A percentile compares a stretch with the other conserved stretches of the same genome.
phyloP scores from a whole-genome alignment of 2,888 invertebrate species.

The Callosobruchus maculatus region DNA sequence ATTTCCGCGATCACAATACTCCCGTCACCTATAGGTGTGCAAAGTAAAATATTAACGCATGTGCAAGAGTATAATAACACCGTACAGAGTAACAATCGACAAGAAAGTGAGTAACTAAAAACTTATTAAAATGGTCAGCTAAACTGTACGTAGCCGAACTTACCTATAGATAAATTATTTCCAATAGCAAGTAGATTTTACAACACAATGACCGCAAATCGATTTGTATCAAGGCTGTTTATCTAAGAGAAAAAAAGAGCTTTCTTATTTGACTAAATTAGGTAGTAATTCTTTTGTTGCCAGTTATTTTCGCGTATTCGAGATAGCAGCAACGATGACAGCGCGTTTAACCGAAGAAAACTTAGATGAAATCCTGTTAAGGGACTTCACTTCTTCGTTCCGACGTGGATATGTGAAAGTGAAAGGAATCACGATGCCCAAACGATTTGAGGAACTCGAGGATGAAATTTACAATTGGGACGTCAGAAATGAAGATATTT shows the following conservation, averaged over 20 bases:
- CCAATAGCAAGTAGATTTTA: not conserved
- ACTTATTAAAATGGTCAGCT: too few relatives aligned
- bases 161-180: too few relatives aligned
- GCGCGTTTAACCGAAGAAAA: not conserved
- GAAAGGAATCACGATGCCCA: constrained; percentile 47
- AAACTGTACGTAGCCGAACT: too few relatives aligned
- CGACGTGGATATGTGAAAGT: constrained; percentile 34
- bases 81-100: too few relatives aligned
- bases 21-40: too few relatives aligned
- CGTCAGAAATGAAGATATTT: constrained; percentile 53
- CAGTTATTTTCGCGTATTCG: not conserved
- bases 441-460: constrained; percentile 44
- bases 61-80: too few relatives aligned
- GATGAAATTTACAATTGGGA: constrained; percentile 49
- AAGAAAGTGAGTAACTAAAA: too few relatives aligned
- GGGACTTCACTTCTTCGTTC: constrained; percentile 35
- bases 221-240: not conserved
- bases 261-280: not conserved
- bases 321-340: not conserved
- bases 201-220: not conserved
- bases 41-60: too few relatives aligned
- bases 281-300: not conserved
- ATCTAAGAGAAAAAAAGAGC: not conserved
- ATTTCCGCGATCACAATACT: too few relatives aligned
- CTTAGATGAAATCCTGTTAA: constrained; percentile 29